Conservation (phyloP, 2,113 vertebrate genomes). For the Oreocharis arfaki region DNA sequence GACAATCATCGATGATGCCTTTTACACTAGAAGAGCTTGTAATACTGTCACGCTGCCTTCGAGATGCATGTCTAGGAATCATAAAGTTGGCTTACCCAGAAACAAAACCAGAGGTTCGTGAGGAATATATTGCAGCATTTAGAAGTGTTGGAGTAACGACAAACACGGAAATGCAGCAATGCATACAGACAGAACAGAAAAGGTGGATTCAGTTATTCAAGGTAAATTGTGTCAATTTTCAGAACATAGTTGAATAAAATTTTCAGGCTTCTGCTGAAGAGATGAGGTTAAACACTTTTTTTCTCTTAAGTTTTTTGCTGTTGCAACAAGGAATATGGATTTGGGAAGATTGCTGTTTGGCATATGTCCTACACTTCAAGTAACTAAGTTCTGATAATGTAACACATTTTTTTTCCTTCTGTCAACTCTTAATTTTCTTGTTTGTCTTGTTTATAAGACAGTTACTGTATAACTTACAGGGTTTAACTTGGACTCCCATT, state of each 20-base stretch:
- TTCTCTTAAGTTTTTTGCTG: not conserved
- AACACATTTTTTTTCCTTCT: not conserved
- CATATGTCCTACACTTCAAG: not conserved
- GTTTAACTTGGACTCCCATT: not conserved
- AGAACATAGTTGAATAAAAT: not conserved
- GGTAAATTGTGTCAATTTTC: slow-evolving; percentile 61
- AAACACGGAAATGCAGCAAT: slow-evolving; percentile 84
- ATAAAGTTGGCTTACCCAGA: slow-evolving; percentile 96
- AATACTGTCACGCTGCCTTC: slow-evolving; percentile 88
- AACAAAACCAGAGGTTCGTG: slow-evolving; percentile 90
- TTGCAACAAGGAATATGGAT: not conserved
- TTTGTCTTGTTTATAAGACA: not conserved
- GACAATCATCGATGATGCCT: slow-evolving; percentile 94
- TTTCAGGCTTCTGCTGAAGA: not conserved
- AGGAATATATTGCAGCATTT: slow-evolving; percentile 90
- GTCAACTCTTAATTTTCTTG: not conserved
- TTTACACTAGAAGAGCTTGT: slow-evolving; percentile 91
- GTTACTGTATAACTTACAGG: not conserved
- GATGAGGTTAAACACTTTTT: rapidly evolving
- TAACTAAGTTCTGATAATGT: not conserved
- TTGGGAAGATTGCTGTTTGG: not conserved
- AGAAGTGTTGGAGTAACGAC: slow-evolving; percentile 89
- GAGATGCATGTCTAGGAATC: slow-evolving; percentile 94
- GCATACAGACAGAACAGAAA: slow-evolving; percentile 90
- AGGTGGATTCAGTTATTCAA: slow-evolving; percentile 97